Evolutionary conservation across 2,113 vertebrate genomes (phyloP).

Genomic region (Protomyctophum bolini): DNA sequence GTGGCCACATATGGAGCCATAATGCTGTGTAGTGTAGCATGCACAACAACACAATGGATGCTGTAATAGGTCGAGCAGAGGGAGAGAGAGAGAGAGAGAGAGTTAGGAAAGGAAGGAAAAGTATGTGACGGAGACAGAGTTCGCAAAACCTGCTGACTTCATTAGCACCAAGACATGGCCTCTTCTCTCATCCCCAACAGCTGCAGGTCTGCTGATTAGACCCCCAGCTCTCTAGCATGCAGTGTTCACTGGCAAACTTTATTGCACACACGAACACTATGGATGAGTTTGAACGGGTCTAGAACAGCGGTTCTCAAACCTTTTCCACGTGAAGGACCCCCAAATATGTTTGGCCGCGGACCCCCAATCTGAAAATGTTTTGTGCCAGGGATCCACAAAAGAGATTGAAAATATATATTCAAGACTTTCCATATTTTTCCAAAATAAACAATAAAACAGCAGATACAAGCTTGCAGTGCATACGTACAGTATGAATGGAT

Average conservation of each 20-base stretch:
- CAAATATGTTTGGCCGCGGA: too few relatives aligned
- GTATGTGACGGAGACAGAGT: constrained; percentile 9
- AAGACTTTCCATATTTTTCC: too few relatives aligned
- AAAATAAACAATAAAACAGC: too few relatives aligned
- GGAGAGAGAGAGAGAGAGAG: constrained; percentile 20
- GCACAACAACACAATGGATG: background rate
- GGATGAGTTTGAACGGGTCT: too few relatives aligned
- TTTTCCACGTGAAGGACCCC: too few relatives aligned
- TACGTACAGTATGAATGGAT: too few relatives aligned
- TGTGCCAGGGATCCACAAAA: too few relatives aligned
- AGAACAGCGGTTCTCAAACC: too few relatives aligned
- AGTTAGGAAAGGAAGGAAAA: background rate
- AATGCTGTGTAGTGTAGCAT: background rate
- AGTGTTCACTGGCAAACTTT: constrained; percentile 19
- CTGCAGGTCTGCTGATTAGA: constrained; percentile 36
- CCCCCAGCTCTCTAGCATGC: background rate
- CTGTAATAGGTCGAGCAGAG: background rate
- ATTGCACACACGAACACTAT: background rate
- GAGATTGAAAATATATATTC: too few relatives aligned
- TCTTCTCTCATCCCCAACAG: constrained; percentile 19
- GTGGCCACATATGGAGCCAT: background rate
- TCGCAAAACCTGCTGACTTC: constrained; percentile 25
- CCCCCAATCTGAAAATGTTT: too few relatives aligned
- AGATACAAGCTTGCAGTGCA: too few relatives aligned
- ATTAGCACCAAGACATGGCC: constrained; percentile 19